These are phyloP conservation scores for Trachelus troglodyta DNA, from an alignment of 2,888 invertebrate species.

Conservation along the genomic window DNA sequence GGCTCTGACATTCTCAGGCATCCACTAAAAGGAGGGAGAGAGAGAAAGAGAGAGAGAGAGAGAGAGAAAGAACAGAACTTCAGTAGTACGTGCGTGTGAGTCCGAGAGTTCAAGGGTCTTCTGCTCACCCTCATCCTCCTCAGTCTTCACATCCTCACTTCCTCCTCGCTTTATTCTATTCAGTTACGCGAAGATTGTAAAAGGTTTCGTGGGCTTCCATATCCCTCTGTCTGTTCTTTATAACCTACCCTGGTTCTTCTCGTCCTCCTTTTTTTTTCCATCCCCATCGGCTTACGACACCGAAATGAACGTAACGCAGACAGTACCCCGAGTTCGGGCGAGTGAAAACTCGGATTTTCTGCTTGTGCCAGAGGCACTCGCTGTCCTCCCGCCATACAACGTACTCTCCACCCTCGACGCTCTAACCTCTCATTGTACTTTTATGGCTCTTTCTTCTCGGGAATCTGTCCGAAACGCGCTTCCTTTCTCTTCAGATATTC, in stretches of 20 bases:
- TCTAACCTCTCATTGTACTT: slow-evolving; percentile 3
- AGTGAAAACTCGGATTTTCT: slow-evolving; percentile 6
- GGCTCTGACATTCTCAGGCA: slow-evolving; percentile 5
- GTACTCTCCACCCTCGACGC: neutral
- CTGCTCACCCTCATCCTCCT: slow-evolving; percentile 5
- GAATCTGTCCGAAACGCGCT: slow-evolving; percentile 4
- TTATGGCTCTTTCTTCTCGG: slow-evolving; percentile 3
- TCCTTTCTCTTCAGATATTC: neutral
- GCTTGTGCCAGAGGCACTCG: slow-evolving; percentile 6
- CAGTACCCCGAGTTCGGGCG: neutral
- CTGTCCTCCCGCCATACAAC: neutral
- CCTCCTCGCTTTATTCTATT: slow-evolving; percentile 4
- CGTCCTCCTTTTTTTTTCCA: slow-evolving; percentile 26
- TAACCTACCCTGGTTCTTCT: slow-evolving; percentile 21
- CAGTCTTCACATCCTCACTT: neutral
- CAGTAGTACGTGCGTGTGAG: slow-evolving; percentile 1
- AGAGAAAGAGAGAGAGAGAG: too few relatives aligned
- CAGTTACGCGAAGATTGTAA: slow-evolving; percentile 14
- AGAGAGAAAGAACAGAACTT: neutral
- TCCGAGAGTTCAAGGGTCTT: slow-evolving; percentile 7
- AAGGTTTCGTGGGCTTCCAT: slow-evolving; percentile 20
- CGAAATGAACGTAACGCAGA: neutral
- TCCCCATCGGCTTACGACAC: neutral
- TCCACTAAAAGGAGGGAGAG: neutral
- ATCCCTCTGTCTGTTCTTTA: slow-evolving; percentile 5